Evolutionary conservation across 64 coral and sea anemone species (phyloP), one percentile per base, ranked within the genome.

Genomic region (Hydrozoanthus tunicans): DNA sequence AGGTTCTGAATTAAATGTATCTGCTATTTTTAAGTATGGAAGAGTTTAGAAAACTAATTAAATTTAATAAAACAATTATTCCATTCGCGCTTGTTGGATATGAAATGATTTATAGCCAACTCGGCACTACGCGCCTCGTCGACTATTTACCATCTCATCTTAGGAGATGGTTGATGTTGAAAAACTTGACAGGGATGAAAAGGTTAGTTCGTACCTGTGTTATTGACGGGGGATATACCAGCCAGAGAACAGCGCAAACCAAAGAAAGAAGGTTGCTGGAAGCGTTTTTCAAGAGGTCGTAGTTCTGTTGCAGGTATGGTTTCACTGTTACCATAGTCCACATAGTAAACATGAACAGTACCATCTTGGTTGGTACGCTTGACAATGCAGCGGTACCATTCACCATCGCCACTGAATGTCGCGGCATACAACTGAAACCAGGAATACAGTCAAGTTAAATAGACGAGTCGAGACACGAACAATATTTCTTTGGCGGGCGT

Each of bases 311-410:
- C 58, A 9, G 73, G 63, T 20, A 93, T 10, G 15, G 63, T 72
- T 27, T 93, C 94, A 72, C 71, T 90, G 70, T 96, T 96, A 25
- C 94, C 94, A 62, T 81, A 96, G 79, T 96, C 94, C 10, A 96
- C 86, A 11, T 96, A 93, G 59, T 90, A 90, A n/a, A 93, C 63
- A 10, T 62, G 11, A 4, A 85, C 70, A 24, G 94, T 73, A 9
- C 91, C 73, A 86, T 86, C 80, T 53, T 80, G 24, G 58, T 82
- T 90, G 4, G 66, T 13, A 32, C 6, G 73, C 73, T 79, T 56
- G 10, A 96, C 83, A 54, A 85, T 84, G 3, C 85, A 91, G 11
- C 94, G 91, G 51, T 90, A 93, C 94, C 94, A 96, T 25, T 84
- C 91, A 51, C 54, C 54, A 7, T 62, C 81, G n/a, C 56, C 69